Base-by-base conservation (phyloP, 2,113 vertebrate genomes). In the Pholis gunnellus region DNA sequence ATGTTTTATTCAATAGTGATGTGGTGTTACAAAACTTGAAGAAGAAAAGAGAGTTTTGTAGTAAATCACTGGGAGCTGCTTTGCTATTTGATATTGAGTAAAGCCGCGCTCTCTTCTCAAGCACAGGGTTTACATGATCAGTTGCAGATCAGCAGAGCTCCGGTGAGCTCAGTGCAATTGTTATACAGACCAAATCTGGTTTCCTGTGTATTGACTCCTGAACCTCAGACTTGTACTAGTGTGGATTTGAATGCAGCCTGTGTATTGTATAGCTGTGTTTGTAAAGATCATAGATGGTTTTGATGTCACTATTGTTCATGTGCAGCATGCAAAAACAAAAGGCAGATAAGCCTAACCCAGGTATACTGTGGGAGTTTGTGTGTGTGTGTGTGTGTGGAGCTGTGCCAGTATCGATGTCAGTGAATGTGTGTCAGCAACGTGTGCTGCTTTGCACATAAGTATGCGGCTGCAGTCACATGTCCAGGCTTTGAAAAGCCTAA, bases 1-100 rank as follows among this genome's bases (percentile, higher is more conserved):
- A 77, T 81, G 65, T 81, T 81, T 72, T 34, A 69, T 81, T 82
- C 80, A 84, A 27, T 17, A 65, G 70, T 57, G 72, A 54, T 82
- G 75, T 72, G 69, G 69, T 81, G 78, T 86, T 88, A 17, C 27
- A 8, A n/a, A 52, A 76, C 9, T 8, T 69, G 18, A 34, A 54
- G 60, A 50, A 64, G 27, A 25, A 50, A 72, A 54, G 29, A 60
- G 0, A 67, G 46, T 8, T 4, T 73, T 69, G 31, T 20, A 79
- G 52, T 54, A 46, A 83, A 64, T 75, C 77, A 38, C 44, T 2
- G 22, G 72, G 60, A 46, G 36, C 50, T 61, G 64, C 27, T 52
- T 34, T 57, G 64, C 20, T 67, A 31, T 57, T 46, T 75, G 18
- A 87, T 67, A 61, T 15, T 11, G 29, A 81, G 70, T 38, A 65